A percentile compares a stretch with the other conserved stretches of the same genome.
These are phyloP conservation scores for Eospalax fontanierii DNA, from an alignment of 2,797 vertebrate species.

Conservation along the genomic window DNA sequence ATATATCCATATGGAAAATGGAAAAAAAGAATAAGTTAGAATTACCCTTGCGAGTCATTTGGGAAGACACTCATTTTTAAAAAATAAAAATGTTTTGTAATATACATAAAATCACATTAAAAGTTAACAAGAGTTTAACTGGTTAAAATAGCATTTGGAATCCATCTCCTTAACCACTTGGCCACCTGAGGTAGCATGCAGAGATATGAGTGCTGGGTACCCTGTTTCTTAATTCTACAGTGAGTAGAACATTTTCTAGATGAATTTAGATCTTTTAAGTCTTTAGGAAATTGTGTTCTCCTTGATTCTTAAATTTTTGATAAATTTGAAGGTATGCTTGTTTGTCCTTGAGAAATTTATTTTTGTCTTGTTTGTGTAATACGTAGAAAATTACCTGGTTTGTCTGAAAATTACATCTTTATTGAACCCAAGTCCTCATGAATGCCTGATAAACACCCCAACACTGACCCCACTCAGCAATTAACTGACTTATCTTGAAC, in stretches of 20 bases:
- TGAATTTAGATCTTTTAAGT: constrained; percentile 19
- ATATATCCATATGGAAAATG: not conserved
- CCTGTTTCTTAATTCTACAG: not conserved
- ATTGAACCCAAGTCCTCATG: not conserved
- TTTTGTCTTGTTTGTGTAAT: not conserved
- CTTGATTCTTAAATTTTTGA: constrained; percentile 17
- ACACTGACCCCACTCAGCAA: not conserved
- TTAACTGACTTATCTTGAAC: not conserved
- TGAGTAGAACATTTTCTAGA: not conserved
- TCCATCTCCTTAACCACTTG: not conserved
- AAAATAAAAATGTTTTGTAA: not conserved
- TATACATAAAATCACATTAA: not conserved
- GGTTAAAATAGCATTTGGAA: constrained; percentile 54
- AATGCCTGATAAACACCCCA: not conserved
- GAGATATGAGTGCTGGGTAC: not conserved
- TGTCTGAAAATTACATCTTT: not conserved
- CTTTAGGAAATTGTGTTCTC: constrained; percentile 28
- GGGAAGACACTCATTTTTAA: not conserved
- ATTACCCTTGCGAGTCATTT: not conserved
- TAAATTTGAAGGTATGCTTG: not conserved
- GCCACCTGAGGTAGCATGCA: not conserved
- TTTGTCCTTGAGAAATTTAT: constrained; percentile 39
- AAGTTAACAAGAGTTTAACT: constrained; percentile 47
- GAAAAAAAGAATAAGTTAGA: not conserved
- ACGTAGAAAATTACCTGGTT: not conserved